Conservation (phyloP, 2,113 vertebrate species). For the Emberiza fucata region DNA sequence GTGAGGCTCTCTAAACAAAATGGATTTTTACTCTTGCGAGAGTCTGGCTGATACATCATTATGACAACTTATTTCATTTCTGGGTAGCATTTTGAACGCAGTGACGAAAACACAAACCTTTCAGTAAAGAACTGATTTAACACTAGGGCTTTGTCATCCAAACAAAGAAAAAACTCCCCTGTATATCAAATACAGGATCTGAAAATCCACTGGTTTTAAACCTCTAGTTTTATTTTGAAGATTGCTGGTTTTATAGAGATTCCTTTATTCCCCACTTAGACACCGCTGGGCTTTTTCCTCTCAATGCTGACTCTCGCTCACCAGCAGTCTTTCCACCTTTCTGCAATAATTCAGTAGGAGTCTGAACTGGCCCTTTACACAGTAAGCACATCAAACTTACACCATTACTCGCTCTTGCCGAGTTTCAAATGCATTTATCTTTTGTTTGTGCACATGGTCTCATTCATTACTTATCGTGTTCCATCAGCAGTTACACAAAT, state of each 20-base stretch:
- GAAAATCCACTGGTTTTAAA: neutral
- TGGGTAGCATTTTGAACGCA: neutral
- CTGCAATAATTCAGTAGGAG: neutral
- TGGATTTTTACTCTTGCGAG: slow-evolving; percentile 7
- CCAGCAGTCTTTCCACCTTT: neutral
- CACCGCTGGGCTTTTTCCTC: neutral
- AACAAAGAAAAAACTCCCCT: neutral
- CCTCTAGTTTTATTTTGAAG: neutral
- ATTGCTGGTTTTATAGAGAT: neutral
- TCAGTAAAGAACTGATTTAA: neutral
- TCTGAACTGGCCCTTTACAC: neutral
- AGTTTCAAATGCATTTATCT: slow-evolving; percentile 11
- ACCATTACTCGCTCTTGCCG: neutral
- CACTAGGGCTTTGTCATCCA: neutral
- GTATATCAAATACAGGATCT: neutral
- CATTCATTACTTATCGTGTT: slow-evolving; percentile 47
- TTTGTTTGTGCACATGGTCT: neutral
- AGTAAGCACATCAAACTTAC: slow-evolving; percentile 42
- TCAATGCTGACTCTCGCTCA: neutral
- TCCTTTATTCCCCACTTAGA: neutral
- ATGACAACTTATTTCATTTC: slow-evolving; percentile 10
- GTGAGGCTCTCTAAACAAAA: slow-evolving; percentile 42
- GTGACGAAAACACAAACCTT: neutral
- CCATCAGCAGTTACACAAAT: slow-evolving; percentile 10
- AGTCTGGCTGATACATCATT: slow-evolving; percentile 11